Evolutionary conservation across 2,888 invertebrate genomes (phyloP), one percentile per base, ranked within the genome.

Genomic region (Tenthredo distinguenda): DNA sequence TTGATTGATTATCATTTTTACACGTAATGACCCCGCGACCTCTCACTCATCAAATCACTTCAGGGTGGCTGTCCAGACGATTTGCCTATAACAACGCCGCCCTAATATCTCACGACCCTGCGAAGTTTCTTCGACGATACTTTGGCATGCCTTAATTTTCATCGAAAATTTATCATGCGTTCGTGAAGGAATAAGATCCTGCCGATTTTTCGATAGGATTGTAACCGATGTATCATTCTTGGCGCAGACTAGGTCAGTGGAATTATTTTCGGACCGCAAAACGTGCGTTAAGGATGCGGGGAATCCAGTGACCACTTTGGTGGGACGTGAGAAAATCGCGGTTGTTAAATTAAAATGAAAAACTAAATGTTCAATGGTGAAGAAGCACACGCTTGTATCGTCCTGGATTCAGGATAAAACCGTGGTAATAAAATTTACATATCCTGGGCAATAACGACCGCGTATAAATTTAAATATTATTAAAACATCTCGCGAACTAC

Each of bases 1-100:
- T 65, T 90, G 91, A 91, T 91, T 90, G 90, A 90, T 91, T 91
- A 90, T 91, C 90, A 91, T 88, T 90, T 90, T 90, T 90, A 88
- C 89, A 87, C 87, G 84, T 86, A 40, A 68, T 87, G 89, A 90
- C 89, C 89, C 87, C 82, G 18, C 62, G 81, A 81, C 77, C 77
- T 62, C 10, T 77, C 55, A 26, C 77, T 74, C 21, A 74, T 74
- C 74, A 74, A 74, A 74, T 74, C 74, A 74, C 43, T 43, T 26
- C 43, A 10, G 77, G 50, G 77, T 55, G 50, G 50, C 77, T 77
- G 50, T 50, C n/a, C 26, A 18, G 55, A 77, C 50, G 31, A 55
- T 77, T 77, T 55, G 77, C 47, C 77, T 77, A 74, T 74, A 21
- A 74, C 21, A 62, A 43, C 43, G 72, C 72, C 72, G 72, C 72